phyloP scores from a whole-genome alignment of 2,888 invertebrate genomes.

The Lasioglossum figueresi region DNA sequence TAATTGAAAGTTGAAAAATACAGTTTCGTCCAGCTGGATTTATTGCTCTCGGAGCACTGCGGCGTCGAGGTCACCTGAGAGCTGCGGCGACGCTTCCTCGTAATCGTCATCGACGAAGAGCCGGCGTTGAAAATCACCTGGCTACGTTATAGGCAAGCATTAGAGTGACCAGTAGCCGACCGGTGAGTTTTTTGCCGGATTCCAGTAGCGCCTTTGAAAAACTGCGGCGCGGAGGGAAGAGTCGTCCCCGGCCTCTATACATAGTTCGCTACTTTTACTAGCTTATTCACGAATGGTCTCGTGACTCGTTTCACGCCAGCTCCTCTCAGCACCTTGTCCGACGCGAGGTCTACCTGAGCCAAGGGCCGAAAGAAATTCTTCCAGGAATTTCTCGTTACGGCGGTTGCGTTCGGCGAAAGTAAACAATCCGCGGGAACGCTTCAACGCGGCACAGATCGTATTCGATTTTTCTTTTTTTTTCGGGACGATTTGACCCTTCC shows the following conservation, averaged over 20 bases:
- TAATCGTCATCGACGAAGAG: not conserved
- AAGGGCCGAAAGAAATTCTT: constrained; percentile 59
- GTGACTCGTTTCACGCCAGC: constrained; percentile 72
- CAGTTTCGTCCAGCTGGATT: not conserved
- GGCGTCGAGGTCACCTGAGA: constrained; percentile 36
- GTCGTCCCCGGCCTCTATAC: constrained; percentile 57
- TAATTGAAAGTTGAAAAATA: not conserved
- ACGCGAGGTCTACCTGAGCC: constrained; percentile 36
- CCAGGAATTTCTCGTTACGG: constrained; percentile 54
- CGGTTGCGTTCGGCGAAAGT: constrained; percentile 56
- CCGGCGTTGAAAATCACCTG: constrained; percentile 75
- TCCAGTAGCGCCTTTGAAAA: constrained; percentile 83
- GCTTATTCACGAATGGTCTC: constrained; percentile 74
- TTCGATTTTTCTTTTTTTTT: not conserved
- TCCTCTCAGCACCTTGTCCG: constrained; percentile 62
- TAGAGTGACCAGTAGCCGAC: constrained; percentile 81
- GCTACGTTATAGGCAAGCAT: constrained; percentile 78
- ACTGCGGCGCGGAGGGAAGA: constrained; percentile 71
- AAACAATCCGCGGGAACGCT: constrained; percentile 39
- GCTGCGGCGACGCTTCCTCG: constrained; percentile 33
- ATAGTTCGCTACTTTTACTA: constrained; percentile 77
- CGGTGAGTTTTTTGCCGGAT: constrained; percentile 81
- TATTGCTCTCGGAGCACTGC: not conserved
- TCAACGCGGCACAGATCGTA: constrained; percentile 1
- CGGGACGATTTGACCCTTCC: constrained; percentile 25